Base-by-base conservation (phyloP, 2,113 vertebrate genomes). In the Alexandromys fortis region DNA sequence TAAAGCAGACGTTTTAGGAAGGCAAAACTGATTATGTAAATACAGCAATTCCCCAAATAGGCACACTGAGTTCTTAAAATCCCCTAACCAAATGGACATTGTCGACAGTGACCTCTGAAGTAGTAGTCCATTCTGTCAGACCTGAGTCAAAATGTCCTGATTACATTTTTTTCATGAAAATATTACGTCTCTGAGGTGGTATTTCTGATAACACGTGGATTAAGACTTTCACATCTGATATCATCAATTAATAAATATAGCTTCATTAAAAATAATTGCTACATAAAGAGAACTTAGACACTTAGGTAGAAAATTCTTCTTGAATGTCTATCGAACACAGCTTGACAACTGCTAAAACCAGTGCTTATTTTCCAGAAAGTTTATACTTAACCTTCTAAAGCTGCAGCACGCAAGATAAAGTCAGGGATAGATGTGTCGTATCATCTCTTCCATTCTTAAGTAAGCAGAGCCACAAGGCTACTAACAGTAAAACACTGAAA, bases 311-410 rank as follows among this genome's bases (percentile, higher is more conserved):
- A 92, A 91, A 77, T 76, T 90, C 35, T 72, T 94, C 35, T 73
- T 94, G 76, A 63, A 68, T 11, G 63, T 73, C 45, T 52, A 65
- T 58, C 42, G 96, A 12, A 55, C 7, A 95, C 1, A 87, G 55
- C 86, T 93, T 97, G 96, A 97, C 93, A 96, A 61, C 92, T 92
- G 77, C 90, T 97, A 89, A 95, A 96, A 96, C 65, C 82, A 97
- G 67, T 92, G 81, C 21, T 96, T 95, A 97, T 96, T 98, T 98
- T 97, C 95, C 94, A 97, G 79, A 89, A 90, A 91, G 92, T 86
- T 93, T 97, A 96, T 79, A 97, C 77, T 94, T 97, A 86, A 96
- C 96, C 95, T 92, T 1, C 47, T 94, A 97, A 98, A 98, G 97
- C 90, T 67, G 14, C 38, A 95, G 42, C 81, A 61, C 49, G 97